Evolutionary conservation across 2,797 vertebrate genomes (phyloP).

Genomic region (Lithobates pipiens): DNA sequence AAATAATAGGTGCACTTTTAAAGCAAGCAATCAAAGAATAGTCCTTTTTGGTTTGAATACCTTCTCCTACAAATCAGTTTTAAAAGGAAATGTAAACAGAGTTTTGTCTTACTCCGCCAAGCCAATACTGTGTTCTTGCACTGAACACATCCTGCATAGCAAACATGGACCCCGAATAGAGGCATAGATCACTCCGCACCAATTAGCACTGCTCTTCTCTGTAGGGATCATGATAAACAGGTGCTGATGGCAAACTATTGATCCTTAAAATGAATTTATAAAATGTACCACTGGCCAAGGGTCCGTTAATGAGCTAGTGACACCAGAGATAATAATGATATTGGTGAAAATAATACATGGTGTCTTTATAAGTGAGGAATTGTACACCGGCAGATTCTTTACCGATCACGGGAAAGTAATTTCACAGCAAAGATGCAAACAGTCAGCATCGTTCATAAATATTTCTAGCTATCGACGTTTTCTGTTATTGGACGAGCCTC

Average conservation of each 20-base stretch:
- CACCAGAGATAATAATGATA: constrained; percentile 51
- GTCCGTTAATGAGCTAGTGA: constrained; percentile 51
- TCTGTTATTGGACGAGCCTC: neutral
- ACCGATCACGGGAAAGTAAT: constrained; percentile 15
- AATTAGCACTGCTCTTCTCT: constrained; percentile 42
- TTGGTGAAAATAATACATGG: constrained; percentile 39
- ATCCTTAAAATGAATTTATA: constrained; percentile 51
- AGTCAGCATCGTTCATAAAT: constrained; percentile 22
- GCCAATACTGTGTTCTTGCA: neutral
- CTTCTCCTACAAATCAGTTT: too few relatives aligned
- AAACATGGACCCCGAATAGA: constrained; percentile 29
- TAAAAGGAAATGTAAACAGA: neutral
- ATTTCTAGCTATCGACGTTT: constrained; percentile 38
- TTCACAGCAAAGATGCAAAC: constrained; percentile 9
- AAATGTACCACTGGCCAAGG: constrained; percentile 39
- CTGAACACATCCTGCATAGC: constrained; percentile 30
- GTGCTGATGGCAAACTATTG: constrained; percentile 52
- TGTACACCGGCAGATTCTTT: constrained; percentile 6
- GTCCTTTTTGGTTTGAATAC: too few relatives aligned
- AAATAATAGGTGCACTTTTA: too few relatives aligned
- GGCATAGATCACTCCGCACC: constrained; percentile 48
- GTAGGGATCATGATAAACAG: constrained; percentile 49
- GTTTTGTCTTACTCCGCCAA: constrained; percentile 12
- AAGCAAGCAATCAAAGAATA: too few relatives aligned
- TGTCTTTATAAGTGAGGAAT: constrained; percentile 35